phyloP scores from a whole-genome alignment of 2,113 vertebrate genomes.

The Strix aluco region DNA sequence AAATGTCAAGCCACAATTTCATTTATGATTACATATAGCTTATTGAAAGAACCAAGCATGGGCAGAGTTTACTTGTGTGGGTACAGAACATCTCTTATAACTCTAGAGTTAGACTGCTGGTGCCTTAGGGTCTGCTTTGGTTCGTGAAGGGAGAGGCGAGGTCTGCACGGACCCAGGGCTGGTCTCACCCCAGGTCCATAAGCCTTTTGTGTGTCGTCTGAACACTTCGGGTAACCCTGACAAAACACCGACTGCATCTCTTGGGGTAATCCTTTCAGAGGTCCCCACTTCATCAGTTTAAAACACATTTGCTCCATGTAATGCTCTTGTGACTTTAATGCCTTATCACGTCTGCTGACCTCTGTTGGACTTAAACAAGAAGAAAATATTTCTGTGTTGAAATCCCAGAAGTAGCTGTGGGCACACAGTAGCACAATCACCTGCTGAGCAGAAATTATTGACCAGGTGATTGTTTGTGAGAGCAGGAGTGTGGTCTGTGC shows the following conservation, averaged over 20 bases:
- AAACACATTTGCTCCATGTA: background rate
- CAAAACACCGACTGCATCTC: rapidly evolving
- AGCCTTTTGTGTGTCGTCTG: background rate
- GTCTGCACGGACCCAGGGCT: too few species aligned
- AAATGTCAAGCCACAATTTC: background rate
- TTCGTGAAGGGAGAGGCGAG: background rate
- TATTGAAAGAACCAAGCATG: background rate
- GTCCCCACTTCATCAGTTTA: background rate
- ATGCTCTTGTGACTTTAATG: background rate
- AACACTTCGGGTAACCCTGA: background rate
- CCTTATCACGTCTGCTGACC: too few species aligned
- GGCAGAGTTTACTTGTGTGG: too few species aligned
- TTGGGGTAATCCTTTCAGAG: background rate
- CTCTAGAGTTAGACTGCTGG: too few species aligned
- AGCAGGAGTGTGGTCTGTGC: background rate
- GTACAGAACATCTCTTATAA: too few species aligned
- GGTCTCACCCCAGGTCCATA: background rate
- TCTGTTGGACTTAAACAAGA: background rate
- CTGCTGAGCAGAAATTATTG: background rate
- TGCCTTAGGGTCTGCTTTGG: background rate
- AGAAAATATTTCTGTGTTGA: background rate
- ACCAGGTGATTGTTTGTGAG: background rate
- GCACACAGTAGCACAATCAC: background rate
- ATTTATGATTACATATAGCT: background rate
- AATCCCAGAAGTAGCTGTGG: background rate